Evolutionary conservation across 2,113 vertebrate species (phyloP), one percentile per base, ranked within the genome.

Genomic region (Phasianus colchicus): DNA sequence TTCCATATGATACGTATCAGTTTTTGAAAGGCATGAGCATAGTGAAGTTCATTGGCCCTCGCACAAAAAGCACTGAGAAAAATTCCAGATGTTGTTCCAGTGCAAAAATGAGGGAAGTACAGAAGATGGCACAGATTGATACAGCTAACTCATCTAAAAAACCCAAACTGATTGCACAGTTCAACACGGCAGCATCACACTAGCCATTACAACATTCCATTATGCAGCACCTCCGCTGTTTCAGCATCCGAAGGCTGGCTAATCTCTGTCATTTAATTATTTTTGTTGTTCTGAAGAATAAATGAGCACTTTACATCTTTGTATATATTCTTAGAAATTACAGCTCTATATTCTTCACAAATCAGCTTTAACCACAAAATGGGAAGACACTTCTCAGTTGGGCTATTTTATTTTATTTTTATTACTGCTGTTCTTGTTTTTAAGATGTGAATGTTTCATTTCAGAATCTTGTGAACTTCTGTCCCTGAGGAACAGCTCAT

Each of bases 131-230:
- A 52, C 19, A 57, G 25, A 20, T 30, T 71, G 40, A 57, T 36
- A 3, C n/a, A 43, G 18, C 14, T 48, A 74, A 70, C 38, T 27
- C 25, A 74, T 11, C 11, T 54, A 45, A 67, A 45, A 63, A 74
- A 54, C 4, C 2, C 38, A 29, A 69, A 50, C 6, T 52, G 63
- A 64, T n/a, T 61, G 19, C 7, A 34, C 22, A 83, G 6, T 61
- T 43, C 79, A 61, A 38, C 12, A 0, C 34, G 19, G 48, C 14
- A 69, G 36, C 38, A 40, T 82, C 34, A 36, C 18, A 42, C 2
- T 3, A 1, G 1, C 6, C 5, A 24, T 65, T 36, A 71, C 45
- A 52, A 8, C 3, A 11, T 27, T 40, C 8, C 30, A 55, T 5
- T 25, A 34, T 1, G 8, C 9, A 84, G 65, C 70, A 60, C 13